Evolutionary conservation across 1,140 invertebrate species (phyloP), one percentile per base, ranked within the genome.

Genomic region (Scaptomyza hsui): DNA sequence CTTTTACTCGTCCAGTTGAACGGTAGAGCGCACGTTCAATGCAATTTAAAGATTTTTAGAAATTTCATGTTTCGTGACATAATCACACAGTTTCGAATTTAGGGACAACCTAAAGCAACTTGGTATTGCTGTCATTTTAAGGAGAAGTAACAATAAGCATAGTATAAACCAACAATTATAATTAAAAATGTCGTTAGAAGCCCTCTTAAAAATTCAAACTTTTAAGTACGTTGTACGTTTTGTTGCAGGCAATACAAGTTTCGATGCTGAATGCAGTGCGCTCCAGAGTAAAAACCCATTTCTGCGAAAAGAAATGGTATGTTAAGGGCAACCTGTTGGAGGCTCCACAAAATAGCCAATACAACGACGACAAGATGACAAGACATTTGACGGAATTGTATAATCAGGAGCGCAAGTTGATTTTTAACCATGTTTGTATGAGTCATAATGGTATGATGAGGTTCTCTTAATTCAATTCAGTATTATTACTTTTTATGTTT

Each of bases 291-390:
- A 85, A 86, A 35, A 67, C 63, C n/a, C 64, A 71, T 47, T 85
- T 85, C n/a, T 13, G 18, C 5, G 65, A 56, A 16, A 29, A 72
- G 3, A 85, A 85, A 21, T 85, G 76, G 76, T 63, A 37, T 19
- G 57, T 78, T 1, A 85, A 67, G 3, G 80, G 73, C 35, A 86
- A 68, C 19, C 37, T 86, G 0, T 13, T 85, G 7, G 80, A 85
- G 12, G 76, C 80, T 0, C 81, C 80, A 0, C 76, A 76, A n/a
- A 86, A 80, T 18, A 80, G 68, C 4, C 61, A 47, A 12, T 85
- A 60, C 13, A 80, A 76, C 16, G 63, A 86, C 45, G 69, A 81
- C 37, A 64, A 76, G 4, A 44, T 85, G 16, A 35, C 59, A 4
- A 85, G 68, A 47, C 13, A 18, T 0, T 48, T 85, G 1, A 45